phyloP scores from a whole-genome alignment of 2,113 vertebrate genomes.

The Campylorhamphus procurvoides region DNA sequence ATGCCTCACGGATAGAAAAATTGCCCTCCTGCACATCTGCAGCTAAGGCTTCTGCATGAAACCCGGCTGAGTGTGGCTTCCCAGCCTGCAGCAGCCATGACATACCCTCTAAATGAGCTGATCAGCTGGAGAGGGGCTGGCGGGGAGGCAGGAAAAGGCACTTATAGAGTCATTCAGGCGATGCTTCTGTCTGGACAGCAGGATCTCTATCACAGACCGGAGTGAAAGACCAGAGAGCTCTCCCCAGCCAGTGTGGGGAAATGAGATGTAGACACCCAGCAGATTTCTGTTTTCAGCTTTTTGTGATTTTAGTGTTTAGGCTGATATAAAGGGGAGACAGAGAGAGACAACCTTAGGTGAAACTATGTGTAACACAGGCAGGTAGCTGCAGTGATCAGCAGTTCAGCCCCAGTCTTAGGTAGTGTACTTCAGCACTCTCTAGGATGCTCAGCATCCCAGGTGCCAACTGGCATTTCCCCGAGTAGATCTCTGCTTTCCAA shows the following conservation, averaged over 20 bases:
- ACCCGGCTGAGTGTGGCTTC: not conserved
- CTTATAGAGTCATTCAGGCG: slow-evolving; percentile 30
- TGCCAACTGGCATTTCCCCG: not conserved
- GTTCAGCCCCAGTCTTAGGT: not conserved
- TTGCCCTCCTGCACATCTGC: slow-evolving; percentile 50
- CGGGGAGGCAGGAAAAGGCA: slow-evolving; percentile 37
- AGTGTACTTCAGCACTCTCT: not conserved
- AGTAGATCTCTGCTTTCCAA: not conserved
- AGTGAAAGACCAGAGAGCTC: not conserved
- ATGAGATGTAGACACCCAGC: not conserved
- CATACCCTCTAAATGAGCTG: slow-evolving; percentile 8
- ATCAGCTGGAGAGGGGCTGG: slow-evolving; percentile 26
- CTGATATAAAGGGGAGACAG: not conserved
- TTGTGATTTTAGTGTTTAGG: not conserved
- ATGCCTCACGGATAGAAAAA: slow-evolving; percentile 19
- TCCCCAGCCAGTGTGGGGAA: not conserved
- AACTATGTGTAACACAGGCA: not conserved
- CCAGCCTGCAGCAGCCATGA: not conserved
- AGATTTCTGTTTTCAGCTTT: not conserved
- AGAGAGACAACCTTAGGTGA: not conserved
- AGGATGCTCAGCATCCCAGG: not conserved
- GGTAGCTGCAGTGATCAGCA: not conserved
- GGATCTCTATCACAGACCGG: not conserved
- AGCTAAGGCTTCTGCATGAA: slow-evolving; percentile 1
- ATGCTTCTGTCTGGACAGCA: not conserved